Conservation (phyloP, 2,888 invertebrate genomes). For the Poecilobothrus nobilitatus region DNA sequence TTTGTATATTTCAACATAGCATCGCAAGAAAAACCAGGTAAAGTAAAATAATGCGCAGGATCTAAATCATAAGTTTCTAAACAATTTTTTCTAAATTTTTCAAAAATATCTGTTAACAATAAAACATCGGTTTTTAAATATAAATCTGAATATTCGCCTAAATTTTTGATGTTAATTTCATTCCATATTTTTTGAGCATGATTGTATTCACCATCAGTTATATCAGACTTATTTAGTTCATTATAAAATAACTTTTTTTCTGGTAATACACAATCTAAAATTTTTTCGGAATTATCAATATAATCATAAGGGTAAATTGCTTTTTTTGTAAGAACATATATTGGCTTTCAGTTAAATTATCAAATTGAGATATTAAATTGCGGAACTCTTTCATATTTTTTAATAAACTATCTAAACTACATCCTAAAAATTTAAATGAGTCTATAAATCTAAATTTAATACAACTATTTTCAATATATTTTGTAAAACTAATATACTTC, state of each 20-base stretch:
- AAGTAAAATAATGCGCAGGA: slow-evolving; percentile 15
- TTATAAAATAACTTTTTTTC: slow-evolving; percentile 25
- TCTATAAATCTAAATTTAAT: slow-evolving; percentile 19
- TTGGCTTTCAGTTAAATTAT: neutral
- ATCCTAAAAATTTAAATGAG: slow-evolving; percentile 15
- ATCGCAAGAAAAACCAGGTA: slow-evolving; percentile 14
- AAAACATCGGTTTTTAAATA: too few relatives aligned
- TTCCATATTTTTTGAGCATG: slow-evolving; percentile 28
- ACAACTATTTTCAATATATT: too few relatives aligned
- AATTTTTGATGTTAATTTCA: slow-evolving; percentile 24
- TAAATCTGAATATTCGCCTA: slow-evolving; percentile 29
- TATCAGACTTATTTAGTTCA: slow-evolving; percentile 20
- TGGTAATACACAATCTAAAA: slow-evolving; percentile 23
- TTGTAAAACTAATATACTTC: too few relatives aligned
- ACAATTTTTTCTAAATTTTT: too few relatives aligned
- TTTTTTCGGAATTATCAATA: too few relatives aligned
- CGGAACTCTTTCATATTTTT: neutral
- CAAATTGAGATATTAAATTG: neutral
- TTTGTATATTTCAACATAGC: slow-evolving; percentile 18
- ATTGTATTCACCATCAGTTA: slow-evolving; percentile 25
- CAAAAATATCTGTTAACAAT: too few relatives aligned
- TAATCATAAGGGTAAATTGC: slow-evolving; percentile 33
- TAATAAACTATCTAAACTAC: slow-evolving; percentile 15
- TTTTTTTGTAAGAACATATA: slow-evolving; percentile 25
- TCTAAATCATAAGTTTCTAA: slow-evolving; percentile 11